These are phyloP conservation scores for Mythimna ferrago DNA, from an alignment of 2,888 invertebrate genomes.

Conservation along the genomic window DNA sequence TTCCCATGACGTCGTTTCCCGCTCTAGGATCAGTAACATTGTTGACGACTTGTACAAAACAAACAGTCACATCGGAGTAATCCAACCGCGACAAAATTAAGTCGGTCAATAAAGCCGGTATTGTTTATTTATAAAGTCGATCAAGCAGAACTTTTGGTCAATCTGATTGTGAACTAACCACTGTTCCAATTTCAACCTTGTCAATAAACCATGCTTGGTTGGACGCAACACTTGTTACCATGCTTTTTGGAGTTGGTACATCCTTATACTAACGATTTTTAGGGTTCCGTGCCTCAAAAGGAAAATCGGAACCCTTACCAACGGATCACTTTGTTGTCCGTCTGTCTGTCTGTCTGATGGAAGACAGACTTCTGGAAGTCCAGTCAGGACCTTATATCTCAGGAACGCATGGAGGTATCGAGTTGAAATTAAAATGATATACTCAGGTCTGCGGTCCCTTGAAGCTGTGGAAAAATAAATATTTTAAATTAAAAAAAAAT, in stretches of 20 bases:
- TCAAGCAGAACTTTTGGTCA: slow-evolving; percentile 35
- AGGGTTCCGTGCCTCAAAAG: too few species aligned
- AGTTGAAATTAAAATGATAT: too few species aligned
- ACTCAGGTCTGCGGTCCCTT: too few species aligned
- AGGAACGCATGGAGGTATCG: too few species aligned
- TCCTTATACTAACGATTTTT: not conserved
- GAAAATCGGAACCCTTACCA: too few species aligned
- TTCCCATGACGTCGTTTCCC: slow-evolving; percentile 8
- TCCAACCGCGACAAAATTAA: slow-evolving; percentile 31
- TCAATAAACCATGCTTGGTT: slow-evolving; percentile 13
- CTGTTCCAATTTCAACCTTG: slow-evolving; percentile 19
- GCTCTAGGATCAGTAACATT: not conserved
- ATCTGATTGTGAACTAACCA: slow-evolving; percentile 22
- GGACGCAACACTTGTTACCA: slow-evolving; percentile 16
- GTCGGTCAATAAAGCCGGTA: slow-evolving; percentile 40
- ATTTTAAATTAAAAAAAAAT: too few species aligned
- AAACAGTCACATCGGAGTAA: slow-evolving; percentile 2
- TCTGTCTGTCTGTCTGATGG: too few species aligned
- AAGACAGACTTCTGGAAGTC: too few species aligned
- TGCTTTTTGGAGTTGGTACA: not conserved
- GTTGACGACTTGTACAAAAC: slow-evolving; percentile 28
- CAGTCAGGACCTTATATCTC: too few species aligned
- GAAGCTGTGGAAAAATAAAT: too few species aligned
- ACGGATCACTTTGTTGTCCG: too few species aligned
- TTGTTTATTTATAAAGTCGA: slow-evolving; percentile 50